phyloP scores from a whole-genome alignment of 2,113 vertebrate species.

The Salvelinus fontinalis region DNA sequence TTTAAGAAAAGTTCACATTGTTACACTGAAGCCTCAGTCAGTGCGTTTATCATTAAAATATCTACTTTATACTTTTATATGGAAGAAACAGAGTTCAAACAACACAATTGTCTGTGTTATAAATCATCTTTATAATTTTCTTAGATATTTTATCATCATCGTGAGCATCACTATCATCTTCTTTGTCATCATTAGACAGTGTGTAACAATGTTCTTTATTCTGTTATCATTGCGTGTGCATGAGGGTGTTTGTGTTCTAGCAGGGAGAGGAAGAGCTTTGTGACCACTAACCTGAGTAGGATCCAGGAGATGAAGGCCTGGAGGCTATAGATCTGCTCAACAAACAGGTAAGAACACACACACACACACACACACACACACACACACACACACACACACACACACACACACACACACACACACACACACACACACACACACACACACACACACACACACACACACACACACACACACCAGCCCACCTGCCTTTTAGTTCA shows the following conservation, averaged over 20 bases:
- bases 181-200: background rate
- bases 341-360: conserved; percentile 67
- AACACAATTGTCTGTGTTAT: background rate
- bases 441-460: conserved; percentile 44
- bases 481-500: conserved; percentile 72
- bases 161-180: background rate
- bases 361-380: background rate
- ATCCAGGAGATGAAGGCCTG: conserved; percentile 68
- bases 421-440: background rate
- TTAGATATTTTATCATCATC: background rate
- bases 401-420: conserved; percentile 66
- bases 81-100: too few relatives aligned
- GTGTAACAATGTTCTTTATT: background rate
- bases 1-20: conserved; percentile 30
- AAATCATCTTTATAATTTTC: background rate
- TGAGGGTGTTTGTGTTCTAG: conserved; percentile 3
- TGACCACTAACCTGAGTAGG: conserved; percentile 64
- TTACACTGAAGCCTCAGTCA: conserved; percentile 9
- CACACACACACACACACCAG: conserved; percentile 63
- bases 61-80: conserved; percentile 5
- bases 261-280: conserved; percentile 43
- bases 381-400: conserved; percentile 31
- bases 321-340: conserved; percentile 68
- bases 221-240: too few relatives aligned
- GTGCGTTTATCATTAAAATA: background rate